Evolutionary conservation across 2,888 invertebrate species (phyloP).

Genomic region (Amorpha juglandis): DNA sequence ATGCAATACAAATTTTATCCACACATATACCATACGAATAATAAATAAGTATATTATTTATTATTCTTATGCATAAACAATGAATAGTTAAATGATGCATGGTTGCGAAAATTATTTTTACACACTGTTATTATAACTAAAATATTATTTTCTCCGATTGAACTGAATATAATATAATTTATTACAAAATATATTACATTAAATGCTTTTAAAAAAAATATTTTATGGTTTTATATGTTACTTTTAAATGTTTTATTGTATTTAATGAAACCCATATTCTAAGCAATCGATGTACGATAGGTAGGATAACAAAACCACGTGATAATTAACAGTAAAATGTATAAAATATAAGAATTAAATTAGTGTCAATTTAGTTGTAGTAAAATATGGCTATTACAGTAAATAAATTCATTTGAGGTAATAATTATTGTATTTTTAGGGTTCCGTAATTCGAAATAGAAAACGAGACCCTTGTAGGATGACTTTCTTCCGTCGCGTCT

Average conservation of each 20-base stretch:
- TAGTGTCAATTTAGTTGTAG: slow-evolving; percentile 63
- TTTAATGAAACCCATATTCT: slow-evolving; percentile 9
- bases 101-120: not conserved
- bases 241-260: not conserved
- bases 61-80: not conserved
- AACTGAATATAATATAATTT: not conserved
- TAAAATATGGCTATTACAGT: slow-evolving; percentile 60
- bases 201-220: not conserved
- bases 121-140: slow-evolving; percentile 19
- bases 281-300: slow-evolving; percentile 29
- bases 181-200: slow-evolving; percentile 24
- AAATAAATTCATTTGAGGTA: slow-evolving; percentile 61
- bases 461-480: no score
- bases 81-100: not conserved
- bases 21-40: not conserved
- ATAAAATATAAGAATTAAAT: slow-evolving; percentile 57
- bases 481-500: no score
- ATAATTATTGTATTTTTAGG: slow-evolving; percentile 44
- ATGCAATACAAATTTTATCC: not conserved
- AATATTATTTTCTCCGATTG: slow-evolving; percentile 3
- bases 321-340: slow-evolving; percentile 74
- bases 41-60: no score
- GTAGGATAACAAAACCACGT: slow-evolving; percentile 74
- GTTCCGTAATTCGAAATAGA: no score
- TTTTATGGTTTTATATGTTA: slow-evolving; percentile 1